A percentile compares a stretch with the other conserved stretches of the same genome.
Conservation (phyloP, 2,113 vertebrate species). For the Microcebus jonahi region DNA sequence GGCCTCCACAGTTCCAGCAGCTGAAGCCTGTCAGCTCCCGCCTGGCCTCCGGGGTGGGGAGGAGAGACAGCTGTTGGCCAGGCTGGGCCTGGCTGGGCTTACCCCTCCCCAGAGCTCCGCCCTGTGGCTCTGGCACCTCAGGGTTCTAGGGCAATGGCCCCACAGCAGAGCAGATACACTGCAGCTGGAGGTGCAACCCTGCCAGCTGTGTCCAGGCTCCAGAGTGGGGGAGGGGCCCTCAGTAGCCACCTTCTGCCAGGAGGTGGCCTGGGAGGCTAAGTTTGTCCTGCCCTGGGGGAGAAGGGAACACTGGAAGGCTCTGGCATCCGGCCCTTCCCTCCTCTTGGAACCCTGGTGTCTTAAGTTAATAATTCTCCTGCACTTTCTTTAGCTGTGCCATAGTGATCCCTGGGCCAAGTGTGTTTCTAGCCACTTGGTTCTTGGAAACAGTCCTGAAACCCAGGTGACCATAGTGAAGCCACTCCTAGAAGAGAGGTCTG, state of each 20-base stretch:
- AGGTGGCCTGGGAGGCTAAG: neutral
- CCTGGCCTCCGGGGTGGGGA: neutral
- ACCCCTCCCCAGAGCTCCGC: neutral
- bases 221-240: neutral
- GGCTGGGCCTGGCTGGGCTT: neutral
- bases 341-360: neutral
- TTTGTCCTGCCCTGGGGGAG: neutral
- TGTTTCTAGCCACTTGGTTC: neutral
- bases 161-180: neutral
- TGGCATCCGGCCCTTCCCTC: neutral
- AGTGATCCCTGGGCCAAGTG: neutral
- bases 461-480: neutral
- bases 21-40: neutral
- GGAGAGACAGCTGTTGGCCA: slow-evolving; percentile 38
- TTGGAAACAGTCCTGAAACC: neutral
- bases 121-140: neutral
- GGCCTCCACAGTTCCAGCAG: neutral
- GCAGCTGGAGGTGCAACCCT: slow-evolving; percentile 55
- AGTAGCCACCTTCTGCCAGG: no score
- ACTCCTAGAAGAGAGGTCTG: neutral
- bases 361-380: slow-evolving; percentile 35
- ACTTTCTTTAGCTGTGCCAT: neutral
- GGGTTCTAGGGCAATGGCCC: neutral
- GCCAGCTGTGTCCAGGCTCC: slow-evolving; percentile 19
- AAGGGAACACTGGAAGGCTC: neutral